These are phyloP conservation scores for Styela plicata DNA, from an alignment of 23 tunicate species.

Conservation along the genomic window DNA sequence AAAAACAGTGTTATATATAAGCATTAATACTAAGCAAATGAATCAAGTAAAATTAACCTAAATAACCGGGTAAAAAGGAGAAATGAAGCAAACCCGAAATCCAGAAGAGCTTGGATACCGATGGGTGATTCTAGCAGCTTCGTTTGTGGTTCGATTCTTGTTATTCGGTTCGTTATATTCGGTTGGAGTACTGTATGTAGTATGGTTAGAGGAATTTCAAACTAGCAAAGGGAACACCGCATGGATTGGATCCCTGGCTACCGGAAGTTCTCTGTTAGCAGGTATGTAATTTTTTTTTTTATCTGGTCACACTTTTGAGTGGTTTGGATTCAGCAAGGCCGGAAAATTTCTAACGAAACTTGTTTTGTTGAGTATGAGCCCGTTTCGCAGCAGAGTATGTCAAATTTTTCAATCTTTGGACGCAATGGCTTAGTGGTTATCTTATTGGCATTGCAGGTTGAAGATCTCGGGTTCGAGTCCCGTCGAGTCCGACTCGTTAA, in stretches of 20 bases:
- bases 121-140: conserved; percentile 83
- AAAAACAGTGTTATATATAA: too few relatives aligned
- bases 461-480: too few relatives aligned
- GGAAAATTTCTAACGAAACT: too few relatives aligned
- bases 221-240: conserved; percentile 71
- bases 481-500: too few relatives aligned
- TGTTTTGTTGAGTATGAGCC: too few relatives aligned
- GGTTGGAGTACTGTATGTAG: conserved; percentile 81
- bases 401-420: too few relatives aligned
- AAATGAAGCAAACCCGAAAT: neutral
- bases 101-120: conserved; percentile 56
- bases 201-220: conserved; percentile 72
- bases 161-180: conserved; percentile 83
- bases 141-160: conserved; percentile 69
- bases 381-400: too few relatives aligned
- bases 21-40: too few relatives aligned
- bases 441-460: too few relatives aligned
- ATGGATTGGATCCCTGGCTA: conserved; percentile 76
- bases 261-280: conserved; percentile 68
- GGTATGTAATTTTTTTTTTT: conserved; percentile 27
- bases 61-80: neutral
- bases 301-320: too few relatives aligned
- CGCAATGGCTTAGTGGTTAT: too few relatives aligned
- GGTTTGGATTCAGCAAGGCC: too few relatives aligned
- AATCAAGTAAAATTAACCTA: neutral